Evolutionary conservation across 2,113 vertebrate genomes (phyloP), one percentile per base, ranked within the genome.

Genomic region (Felis chaus): DNA sequence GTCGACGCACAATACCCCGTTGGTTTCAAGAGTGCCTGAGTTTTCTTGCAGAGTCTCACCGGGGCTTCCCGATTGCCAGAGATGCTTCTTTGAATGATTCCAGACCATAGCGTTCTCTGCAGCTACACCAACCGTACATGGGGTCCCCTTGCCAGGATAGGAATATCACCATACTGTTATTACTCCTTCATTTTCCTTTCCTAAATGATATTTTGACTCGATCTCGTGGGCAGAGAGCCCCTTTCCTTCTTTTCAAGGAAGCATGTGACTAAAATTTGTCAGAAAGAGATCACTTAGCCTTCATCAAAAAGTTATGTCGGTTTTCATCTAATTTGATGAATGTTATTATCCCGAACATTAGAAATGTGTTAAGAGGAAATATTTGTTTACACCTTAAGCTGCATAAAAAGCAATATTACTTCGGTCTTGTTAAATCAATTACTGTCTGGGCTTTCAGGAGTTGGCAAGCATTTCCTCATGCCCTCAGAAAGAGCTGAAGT

Each of bases 401-500:
- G 88, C 92, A 93, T 90, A 73, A 94, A 91, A 95, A 96, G 95
- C 76, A 96, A 57, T 96, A 95, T 93, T 96, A 63, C 80, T 97
- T 95, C 68, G 69, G 66, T 96, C 81, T 93, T 95, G 88, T 97
- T 96, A 95, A 94, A 95, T 96, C 97, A 96, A 96, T 96, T 96
- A 81, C 78, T 97, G 92, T 86, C 66, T 33, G 80, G 80, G 95
- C 92, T 97, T 94, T 97, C 50, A 92, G 96, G 48, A 95, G 83
- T 68, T 97, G 97, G 87, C 97, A 96, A 86, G 89, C 55, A 71
- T 50, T 81, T 91, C 84, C 74, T 15, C 36, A 36, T 85, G 31
- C 45, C 91, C 91, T 90, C 76, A 76, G 82, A 97, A 97, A 96
- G 41, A 96, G 97, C 97, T 97, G 97, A 97, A 95, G 71, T 83